Conservation (phyloP, 2,113 vertebrate genomes). For the Cervus canadensis region DNA sequence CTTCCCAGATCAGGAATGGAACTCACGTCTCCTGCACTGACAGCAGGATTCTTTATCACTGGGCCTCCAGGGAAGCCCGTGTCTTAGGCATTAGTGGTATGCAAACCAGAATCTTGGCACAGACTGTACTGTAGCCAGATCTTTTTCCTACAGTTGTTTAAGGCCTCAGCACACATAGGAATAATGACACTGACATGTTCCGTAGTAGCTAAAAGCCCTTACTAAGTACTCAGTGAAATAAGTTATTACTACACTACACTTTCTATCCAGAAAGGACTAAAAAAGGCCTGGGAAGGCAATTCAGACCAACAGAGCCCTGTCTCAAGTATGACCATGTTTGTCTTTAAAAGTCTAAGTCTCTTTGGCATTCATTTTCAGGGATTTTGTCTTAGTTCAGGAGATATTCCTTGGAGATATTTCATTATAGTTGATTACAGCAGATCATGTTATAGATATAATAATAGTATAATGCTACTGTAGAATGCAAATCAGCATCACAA, state of each 20-base stretch:
- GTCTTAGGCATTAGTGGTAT: background rate
- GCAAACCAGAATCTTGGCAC: background rate
- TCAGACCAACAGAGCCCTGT: background rate
- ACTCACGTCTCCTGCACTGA: background rate
- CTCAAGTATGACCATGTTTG: background rate
- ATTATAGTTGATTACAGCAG: background rate
- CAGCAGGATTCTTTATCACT: background rate
- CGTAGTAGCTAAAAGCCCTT: background rate
- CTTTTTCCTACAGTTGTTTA: background rate
- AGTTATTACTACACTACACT: background rate
- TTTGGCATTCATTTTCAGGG: background rate
- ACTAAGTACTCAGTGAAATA: background rate
- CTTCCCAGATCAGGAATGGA: background rate
- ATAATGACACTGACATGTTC: fast-evolving
- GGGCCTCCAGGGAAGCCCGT: background rate
- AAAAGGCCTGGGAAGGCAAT: background rate
- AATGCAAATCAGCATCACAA: background rate
- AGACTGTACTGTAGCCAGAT: too few relatives aligned
- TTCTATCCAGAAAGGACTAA: background rate
- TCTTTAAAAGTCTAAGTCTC: background rate
- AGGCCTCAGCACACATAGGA: fast-evolving
- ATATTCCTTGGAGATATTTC: background rate
- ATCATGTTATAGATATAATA: background rate
- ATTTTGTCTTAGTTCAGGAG: background rate
- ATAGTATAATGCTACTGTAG: background rate